Evolutionary conservation across 2,113 vertebrate species (phyloP).

Genomic region (Turdus rufiventris): DNA sequence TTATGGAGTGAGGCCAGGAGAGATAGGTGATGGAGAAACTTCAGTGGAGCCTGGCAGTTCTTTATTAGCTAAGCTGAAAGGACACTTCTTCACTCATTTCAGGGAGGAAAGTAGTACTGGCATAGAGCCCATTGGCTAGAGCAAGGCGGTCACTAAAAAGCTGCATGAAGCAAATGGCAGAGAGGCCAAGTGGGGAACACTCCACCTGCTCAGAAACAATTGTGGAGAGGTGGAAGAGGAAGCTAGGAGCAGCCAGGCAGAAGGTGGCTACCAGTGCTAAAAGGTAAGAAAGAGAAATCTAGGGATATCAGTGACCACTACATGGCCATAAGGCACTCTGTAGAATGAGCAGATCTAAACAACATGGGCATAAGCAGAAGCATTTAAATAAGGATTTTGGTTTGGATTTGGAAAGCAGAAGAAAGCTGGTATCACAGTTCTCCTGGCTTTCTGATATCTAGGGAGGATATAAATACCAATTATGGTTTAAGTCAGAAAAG

Average conservation of each 20-base stretch:
- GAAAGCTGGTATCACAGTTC: background rate
- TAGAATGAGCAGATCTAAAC: background rate
- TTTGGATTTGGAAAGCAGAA: background rate
- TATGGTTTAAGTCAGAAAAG: background rate
- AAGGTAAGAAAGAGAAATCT: background rate
- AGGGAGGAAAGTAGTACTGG: background rate
- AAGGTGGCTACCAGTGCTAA: background rate
- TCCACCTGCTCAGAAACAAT: background rate
- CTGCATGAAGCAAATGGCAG: background rate
- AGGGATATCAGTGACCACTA: background rate
- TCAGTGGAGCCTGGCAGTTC: background rate
- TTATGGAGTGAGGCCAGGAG: background rate
- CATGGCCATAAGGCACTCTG: background rate
- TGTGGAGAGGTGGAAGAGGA: background rate
- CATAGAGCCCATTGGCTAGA: background rate
- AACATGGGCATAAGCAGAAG: background rate
- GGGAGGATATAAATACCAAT: background rate
- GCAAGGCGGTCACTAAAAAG: background rate
- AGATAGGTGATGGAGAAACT: background rate
- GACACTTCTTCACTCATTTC: background rate
- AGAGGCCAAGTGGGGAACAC: background rate
- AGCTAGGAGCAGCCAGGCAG: too few species aligned
- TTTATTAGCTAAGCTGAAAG: background rate
- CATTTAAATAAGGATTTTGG: background rate
- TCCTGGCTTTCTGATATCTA: background rate